Percentiles rank a stretch among this genome's conserved stretches.
Conservation (phyloP, 2,113 vertebrate species). For the Eubucco bourcierii region DNA sequence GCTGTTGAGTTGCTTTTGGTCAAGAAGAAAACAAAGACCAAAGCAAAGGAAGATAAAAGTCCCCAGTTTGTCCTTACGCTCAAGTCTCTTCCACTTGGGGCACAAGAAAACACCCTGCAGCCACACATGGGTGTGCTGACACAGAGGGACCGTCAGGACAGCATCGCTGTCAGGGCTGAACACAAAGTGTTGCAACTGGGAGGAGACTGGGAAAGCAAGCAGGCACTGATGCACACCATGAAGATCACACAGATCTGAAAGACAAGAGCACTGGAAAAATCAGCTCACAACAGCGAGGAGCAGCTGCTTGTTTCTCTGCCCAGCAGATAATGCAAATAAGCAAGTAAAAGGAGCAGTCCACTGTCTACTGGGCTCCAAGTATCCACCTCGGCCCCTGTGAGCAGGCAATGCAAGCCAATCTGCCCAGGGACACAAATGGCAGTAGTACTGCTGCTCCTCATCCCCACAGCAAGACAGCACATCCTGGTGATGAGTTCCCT, state of each 20-base stretch:
- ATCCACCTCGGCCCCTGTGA: fast-evolving
- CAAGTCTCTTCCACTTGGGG: not conserved
- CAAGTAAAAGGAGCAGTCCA: not conserved
- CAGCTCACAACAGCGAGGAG: not conserved
- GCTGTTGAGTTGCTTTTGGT: not conserved
- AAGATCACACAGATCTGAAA: not conserved
- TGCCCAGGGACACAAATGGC: fast-evolving
- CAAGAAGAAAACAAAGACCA: not conserved
- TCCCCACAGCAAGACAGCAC: not conserved
- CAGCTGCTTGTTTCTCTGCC: not conserved
- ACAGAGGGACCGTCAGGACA: not conserved
- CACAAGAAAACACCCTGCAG: not conserved
- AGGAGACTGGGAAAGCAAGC: not conserved
- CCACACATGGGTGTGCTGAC: fast-evolving
- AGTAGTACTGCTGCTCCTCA: not conserved
- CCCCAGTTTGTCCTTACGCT: not conserved
- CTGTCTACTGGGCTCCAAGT: not conserved
- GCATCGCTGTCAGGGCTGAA: not conserved
- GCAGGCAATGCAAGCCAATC: not conserved
- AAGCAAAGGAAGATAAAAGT: not conserved
- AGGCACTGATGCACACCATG: not conserved
- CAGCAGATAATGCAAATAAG: not conserved
- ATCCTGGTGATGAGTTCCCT: not conserved
- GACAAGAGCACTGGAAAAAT: not conserved
- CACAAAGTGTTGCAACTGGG: not conserved